Evolutionary conservation across 2,888 invertebrate genomes (phyloP), one percentile per base, ranked within the genome.

Genomic region (Andrena fulva): DNA sequence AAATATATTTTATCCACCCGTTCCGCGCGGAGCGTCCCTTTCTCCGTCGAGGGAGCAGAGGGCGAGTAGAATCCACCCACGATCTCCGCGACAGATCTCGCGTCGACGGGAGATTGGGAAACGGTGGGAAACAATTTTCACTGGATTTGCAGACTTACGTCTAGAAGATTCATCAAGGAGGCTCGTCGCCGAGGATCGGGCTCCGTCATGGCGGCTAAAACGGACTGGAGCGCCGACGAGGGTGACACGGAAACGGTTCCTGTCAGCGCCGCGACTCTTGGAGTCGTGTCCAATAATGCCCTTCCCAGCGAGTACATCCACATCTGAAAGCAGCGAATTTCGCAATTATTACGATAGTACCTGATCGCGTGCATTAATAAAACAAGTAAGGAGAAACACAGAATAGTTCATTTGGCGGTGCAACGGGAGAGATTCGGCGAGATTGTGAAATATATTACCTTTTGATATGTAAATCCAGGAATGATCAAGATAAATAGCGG

Each of bases 261-360:
- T 54, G 92, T 93, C 80, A 94, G 90, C 24, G 95, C 95, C 20
- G 93, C 92, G 72, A 90, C 91, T 84, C 93, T 89, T 35, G 94
- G 94, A 62, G 94, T 94, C 76, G 95, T 95, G 88, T 95, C 94
- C 91, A 95, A 94, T 90, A 96, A 91, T 35, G 95, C 95, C 85
- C 95, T 94, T 48, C 96, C 96, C 86, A 96, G 91, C 69, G 95
- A 95, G 90, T 94, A 95, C 90, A 96, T 95, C 95, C 95, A 95
- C 95, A 96, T 96, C 95, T 96, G 94, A 74, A 94, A 94, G 87
- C 52, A 77, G 27, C 29, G 24, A 67, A 59, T 76, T 31, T 68
- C 24, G 8, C 16, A 7, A 24, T 71, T 6, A 70, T 10, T 29
- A 5, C 27, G 1, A 24, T 12, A 10, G 8, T 31, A 3, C 69